Conservation (phyloP, 1,140 invertebrate species). For the Caenorhabditis remanei region DNA sequence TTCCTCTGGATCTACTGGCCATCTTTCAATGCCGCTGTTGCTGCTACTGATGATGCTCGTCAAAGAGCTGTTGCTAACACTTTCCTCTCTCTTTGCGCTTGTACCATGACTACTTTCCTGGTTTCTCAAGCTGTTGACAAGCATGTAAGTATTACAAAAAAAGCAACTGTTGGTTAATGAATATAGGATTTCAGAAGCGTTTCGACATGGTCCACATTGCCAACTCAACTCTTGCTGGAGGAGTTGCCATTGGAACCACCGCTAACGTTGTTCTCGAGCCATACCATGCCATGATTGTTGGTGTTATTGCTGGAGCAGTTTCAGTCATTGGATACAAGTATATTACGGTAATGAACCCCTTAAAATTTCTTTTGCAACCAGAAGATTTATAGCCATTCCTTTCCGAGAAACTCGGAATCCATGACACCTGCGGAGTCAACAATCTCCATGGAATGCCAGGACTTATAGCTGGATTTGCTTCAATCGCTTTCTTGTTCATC, state of each 20-base stretch:
- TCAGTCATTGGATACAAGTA: slow-evolving; percentile 89
- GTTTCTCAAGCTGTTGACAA: slow-evolving; percentile 85
- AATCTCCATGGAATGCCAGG: slow-evolving; percentile 96
- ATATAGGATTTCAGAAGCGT: slow-evolving; percentile 60
- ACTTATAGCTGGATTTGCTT: slow-evolving; percentile 86
- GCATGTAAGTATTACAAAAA: slow-evolving; percentile 82
- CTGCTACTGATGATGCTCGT: slow-evolving; percentile 72
- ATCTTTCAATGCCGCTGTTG: slow-evolving; percentile 79
- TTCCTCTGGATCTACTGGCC: slow-evolving; percentile 81
- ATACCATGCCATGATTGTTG: slow-evolving; percentile 87
- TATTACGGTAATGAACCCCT: slow-evolving; percentile 82
- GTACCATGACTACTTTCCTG: slow-evolving; percentile 79
- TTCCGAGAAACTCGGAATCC: slow-evolving; percentile 83
- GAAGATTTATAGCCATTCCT: slow-evolving; percentile 81
- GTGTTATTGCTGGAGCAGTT: slow-evolving; percentile 85
- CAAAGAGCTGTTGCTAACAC: slow-evolving; percentile 82
- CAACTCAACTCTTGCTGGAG: slow-evolving; percentile 80
- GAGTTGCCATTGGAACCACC: slow-evolving; percentile 82
- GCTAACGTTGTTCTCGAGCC: slow-evolving; percentile 85
- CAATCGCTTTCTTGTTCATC: slow-evolving; percentile 54
- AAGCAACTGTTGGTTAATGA: slow-evolving; percentile 62
- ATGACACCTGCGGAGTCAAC: slow-evolving; percentile 94
- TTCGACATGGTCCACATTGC: slow-evolving; percentile 80
- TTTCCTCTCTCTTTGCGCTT: slow-evolving; percentile 79
- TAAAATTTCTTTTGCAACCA: not conserved